Evolutionary conservation across 2,797 vertebrate genomes (phyloP), one percentile per base, ranked within the genome.

Genomic region (Mus minutoides): DNA sequence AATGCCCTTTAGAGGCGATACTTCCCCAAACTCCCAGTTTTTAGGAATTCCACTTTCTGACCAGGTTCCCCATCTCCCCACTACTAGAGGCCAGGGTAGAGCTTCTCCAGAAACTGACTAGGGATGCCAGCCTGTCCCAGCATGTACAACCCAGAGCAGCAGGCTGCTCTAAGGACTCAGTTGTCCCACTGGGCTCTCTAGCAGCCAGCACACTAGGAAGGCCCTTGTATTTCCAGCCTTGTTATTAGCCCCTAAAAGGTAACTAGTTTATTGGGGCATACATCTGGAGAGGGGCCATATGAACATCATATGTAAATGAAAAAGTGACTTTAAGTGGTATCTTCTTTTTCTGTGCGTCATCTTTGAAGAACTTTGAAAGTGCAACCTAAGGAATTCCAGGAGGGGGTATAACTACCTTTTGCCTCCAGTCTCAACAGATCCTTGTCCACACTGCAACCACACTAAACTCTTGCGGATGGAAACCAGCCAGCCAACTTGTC

Each of bases 151-250:
- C 3, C 43, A 86, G 54, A 13, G 40, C 58, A 37, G 6, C 46
- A 9, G 12, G 91, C 46, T 31, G 13, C 60, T 24, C 29, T 11
- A 37, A 0, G 4, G 4, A 56, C 84, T 26, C 60, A 49, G 60
- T 0, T 54, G 64, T 62, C 56, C 56, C 62, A 2, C 40, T 58
- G 85, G 21, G 46, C n/a, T n/a, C 26, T 46, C 22, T 56, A 19
- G 58, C 67, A 94, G 91, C 82, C 49, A 46, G 29, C 0, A 78
- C 43, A 22, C 0, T 37, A 77, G 89, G 80, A 95, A 88, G 46
- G 34, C 37, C n/a, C 24, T 60, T 91, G 92, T 26, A 67, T 89
- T 89, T 92, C 60, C 11, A 58, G 86, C 3, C 37, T 92, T 26
- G 43, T 54, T n/a, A 34, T 43, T 60, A n/a, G 26, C 31, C 89